A percentile compares a stretch with the other conserved stretches of the same genome.
Evolutionary conservation across 2,888 invertebrate genomes (phyloP).

Genomic region (Spilosoma lubricipeda): DNA sequence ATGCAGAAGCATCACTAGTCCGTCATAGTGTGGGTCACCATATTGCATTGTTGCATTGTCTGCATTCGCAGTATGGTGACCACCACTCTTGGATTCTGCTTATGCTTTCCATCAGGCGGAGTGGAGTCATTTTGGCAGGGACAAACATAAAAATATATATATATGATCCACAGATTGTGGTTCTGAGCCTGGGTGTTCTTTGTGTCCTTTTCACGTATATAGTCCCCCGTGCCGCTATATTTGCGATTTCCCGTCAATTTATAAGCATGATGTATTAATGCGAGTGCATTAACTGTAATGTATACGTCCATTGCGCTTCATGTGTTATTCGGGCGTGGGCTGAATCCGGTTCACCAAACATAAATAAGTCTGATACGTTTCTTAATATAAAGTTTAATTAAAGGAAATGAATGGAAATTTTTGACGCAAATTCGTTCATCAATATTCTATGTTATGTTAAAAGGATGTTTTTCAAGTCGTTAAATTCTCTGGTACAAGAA

Average conservation of each 20-base stretch:
- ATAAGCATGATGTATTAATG: not conserved
- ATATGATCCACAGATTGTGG: too few relatives aligned
- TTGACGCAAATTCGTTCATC: conserved; percentile 13
- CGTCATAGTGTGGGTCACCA: too few relatives aligned
- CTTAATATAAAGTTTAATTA: conserved; percentile 40
- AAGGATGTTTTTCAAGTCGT: conserved; percentile 3
- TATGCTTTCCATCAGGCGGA: too few relatives aligned
- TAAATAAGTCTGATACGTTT: conserved; percentile 37
- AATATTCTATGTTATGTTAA: not conserved
- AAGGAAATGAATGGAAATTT: conserved; percentile 30
- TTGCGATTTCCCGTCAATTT: too few relatives aligned
- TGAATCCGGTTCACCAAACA: conserved; percentile 29
- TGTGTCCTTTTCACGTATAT: not conserved
- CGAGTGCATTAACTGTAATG: not conserved
- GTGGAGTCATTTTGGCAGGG: too few relatives aligned
- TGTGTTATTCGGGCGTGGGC: conserved; percentile 24
- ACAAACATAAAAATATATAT: too few relatives aligned
- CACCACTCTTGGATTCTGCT: too few relatives aligned
- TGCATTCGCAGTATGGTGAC: too few relatives aligned
- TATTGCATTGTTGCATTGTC: too few relatives aligned
- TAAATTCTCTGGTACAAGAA: not conserved
- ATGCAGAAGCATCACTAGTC: too few relatives aligned
- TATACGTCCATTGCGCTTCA: not conserved
- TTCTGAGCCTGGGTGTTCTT: too few relatives aligned
- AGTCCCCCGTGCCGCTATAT: too few relatives aligned